Evolutionary conservation across 2,113 vertebrate genomes (phyloP), one percentile per base, ranked within the genome.

Genomic region (Hypocryptadius cinnamomeus): DNA sequence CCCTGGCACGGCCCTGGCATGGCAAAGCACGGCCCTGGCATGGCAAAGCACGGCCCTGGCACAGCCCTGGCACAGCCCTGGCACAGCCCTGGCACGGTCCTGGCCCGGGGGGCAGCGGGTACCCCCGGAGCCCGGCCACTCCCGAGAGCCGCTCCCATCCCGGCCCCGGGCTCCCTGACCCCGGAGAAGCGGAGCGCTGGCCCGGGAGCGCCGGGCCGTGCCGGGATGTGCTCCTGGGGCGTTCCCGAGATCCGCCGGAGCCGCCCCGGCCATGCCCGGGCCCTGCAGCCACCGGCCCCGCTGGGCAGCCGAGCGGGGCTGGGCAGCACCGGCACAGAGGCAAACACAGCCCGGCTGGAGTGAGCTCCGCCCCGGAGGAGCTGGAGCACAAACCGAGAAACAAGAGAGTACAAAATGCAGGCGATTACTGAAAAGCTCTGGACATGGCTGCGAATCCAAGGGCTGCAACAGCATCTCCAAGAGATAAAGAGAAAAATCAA

Each of bases 401-500:
- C 8, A 79, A 78, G 86, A 42, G 80, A 92, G 71, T 6, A 53
- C 3, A 1, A 89, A 92, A 92, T 83, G 66, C 74, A 9, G 44
- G 74, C 1, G 59, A 85, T 91, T 87, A 73, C 91, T 63, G 87
- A 63, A 77, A 87, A 95, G 63, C 89, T 86, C 81, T 25, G 74
- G 94, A 81, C 71, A 35, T 42, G 87, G 68, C 68, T 73, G 81
- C 8, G 89, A 94, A 85, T 85, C 89, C 91, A 86, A 8, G 1
- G 4, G 66, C 71, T 87, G 78, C 93, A 87, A 47, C 81, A 66
- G 63, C 13, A 85, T 90, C 92, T 79, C 89, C 71, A 40, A 77
- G 47, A 71, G 73, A 83, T 80, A 87, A 89, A 87, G 76, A 85
- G 59, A 87, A 94, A 96, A 94, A 94, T 87, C 95, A 87, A 94